Evolutionary conservation across 2,113 vertebrate species (phyloP), one percentile per base, ranked within the genome.

Genomic region (Chaetorhynchus papuensis): DNA sequence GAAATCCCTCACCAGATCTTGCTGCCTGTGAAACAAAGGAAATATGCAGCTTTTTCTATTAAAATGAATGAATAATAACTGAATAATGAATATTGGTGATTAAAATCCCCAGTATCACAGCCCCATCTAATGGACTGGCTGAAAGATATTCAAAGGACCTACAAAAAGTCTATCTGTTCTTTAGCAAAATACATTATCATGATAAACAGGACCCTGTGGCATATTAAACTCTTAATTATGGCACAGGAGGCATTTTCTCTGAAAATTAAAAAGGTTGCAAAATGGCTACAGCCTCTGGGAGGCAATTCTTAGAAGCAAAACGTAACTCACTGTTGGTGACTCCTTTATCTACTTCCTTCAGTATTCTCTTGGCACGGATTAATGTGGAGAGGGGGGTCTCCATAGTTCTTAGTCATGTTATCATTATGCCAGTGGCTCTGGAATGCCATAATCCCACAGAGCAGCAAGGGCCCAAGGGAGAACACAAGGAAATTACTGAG

Each of bases 91-190:
- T 70, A 85, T n/a, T 19, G 20, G 63, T 74, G 33, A 88, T 83
- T 93, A 91, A 90, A 91, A 96, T 96, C 71, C 71, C 63, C 84
- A 88, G 95, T 93, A 92, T 97, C 90, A 95, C 94, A 97, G 96
- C 96, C 90, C 95, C 96, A 96, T 94, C 96, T 97, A 96, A 90
- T 96, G 96, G 96, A 86, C 91, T 90, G 87, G 90, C 50, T 93
- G 87, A 91, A 97, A 94, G 94, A 69, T 79, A 89, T 76, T 82
- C 53, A 47, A 65, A 93, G 49, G 54, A 86, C 30, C 42, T 54
- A 37, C 49, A 45, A 69, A 72, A 53, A 61, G 16, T 23, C 41
- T 81, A 19, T 79, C 41, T 77, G 31, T 71, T 88, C 54, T 93
- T 18, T 30, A 57, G 68, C 50, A 94, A 90, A 90, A 86, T 64